Base-by-base conservation (phyloP, 2,797 vertebrate species). In the Neoniphon sammara region DNA sequence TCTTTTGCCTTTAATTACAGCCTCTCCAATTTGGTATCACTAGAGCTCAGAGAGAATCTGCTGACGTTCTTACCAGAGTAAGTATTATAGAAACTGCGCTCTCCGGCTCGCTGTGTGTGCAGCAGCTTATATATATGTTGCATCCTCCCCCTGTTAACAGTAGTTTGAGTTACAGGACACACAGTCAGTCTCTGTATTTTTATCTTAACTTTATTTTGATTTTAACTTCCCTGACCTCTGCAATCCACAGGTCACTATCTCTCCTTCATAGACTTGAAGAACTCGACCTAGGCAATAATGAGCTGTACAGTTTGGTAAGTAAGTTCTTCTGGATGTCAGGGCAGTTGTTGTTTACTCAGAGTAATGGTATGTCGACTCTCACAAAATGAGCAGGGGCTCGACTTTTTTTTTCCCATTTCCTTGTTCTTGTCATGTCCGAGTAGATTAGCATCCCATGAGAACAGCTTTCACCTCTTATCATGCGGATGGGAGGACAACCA, bases 221-320 rank as follows among this genome's bases (percentile, higher is more conserved):
- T 64, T 17, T 12, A 53, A 64, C n/a, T 21, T 64, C 0, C n/a
- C n/a, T 62, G 46, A 0, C 11, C 15, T 57, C 42, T 85, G 44
- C 78, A 56, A 57, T 80, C 54, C 70, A 72, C 89, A 99, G 98
- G 89, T 99, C 98, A 70, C 92, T 99, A 77, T 94, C 96, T 67
- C 94, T 95, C 75, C 96, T 99, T 34, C 94, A 95, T 61, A 95
- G 94, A 93, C 95, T 99, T 83, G 96, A 99, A 95, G 97, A 98
- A 91, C 96, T 99, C 66, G 98, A 99, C 92, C 91, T 99, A 86
- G 98, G 98, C 88, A 99, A 96, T 93, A 99, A 99, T 93, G 98
- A 98, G 85, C 94, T 99, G 20, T 96, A 95, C 91, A 93, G 88
- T 85, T 94, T 99, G 97, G 98, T 99, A 91, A 95, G 98, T 99